Evolutionary conservation across 1,140 invertebrate species (phyloP).

Genomic region (Muscidifurax raptorellus): DNA sequence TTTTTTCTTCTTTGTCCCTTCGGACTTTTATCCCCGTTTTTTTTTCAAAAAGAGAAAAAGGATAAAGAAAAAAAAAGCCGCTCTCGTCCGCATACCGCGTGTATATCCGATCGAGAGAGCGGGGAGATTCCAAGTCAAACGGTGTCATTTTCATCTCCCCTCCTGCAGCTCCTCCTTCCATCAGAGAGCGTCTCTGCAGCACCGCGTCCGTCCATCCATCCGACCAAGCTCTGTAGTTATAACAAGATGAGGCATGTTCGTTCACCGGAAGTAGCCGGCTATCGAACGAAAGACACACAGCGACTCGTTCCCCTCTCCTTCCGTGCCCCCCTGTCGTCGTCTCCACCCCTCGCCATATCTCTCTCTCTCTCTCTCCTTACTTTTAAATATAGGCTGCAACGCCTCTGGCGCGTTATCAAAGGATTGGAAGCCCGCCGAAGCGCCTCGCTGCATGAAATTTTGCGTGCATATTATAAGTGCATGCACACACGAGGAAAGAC

Average conservation of each 20-base stretch:
- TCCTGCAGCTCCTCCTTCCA: conserved; percentile 1
- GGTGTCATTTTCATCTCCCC: conserved; percentile 45
- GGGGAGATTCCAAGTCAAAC: conserved; percentile 33
- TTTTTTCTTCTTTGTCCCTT: conserved; percentile 10
- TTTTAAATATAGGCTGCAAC: conserved; percentile 66
- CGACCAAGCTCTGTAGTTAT: conserved; percentile 37
- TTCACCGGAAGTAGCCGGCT: conserved; percentile 58
- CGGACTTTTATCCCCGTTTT: conserved; percentile 8
- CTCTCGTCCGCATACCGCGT: not conserved
- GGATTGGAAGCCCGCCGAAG: conserved; percentile 64
- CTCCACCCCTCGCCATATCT: not conserved
- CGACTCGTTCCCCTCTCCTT: not conserved
- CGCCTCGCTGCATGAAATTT: conserved; percentile 70
- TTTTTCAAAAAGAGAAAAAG: conserved; percentile 1
- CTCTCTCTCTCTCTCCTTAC: conserved; percentile 14
- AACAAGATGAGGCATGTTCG: conserved; percentile 48
- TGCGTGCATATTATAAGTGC: conserved; percentile 68
- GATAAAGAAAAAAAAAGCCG: not conserved
- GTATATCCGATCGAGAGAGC: conserved; percentile 10
- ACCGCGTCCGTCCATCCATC: conserved; percentile 21
- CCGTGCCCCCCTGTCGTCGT: not conserved
- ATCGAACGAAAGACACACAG: conserved; percentile 52
- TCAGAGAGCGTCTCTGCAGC: conserved; percentile 45
- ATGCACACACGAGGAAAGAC: conserved; percentile 16
- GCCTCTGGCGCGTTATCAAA: conserved; percentile 64